Evolutionary conservation across 2,113 vertebrate species (phyloP).

Genomic region (Vireo altiloquus): DNA sequence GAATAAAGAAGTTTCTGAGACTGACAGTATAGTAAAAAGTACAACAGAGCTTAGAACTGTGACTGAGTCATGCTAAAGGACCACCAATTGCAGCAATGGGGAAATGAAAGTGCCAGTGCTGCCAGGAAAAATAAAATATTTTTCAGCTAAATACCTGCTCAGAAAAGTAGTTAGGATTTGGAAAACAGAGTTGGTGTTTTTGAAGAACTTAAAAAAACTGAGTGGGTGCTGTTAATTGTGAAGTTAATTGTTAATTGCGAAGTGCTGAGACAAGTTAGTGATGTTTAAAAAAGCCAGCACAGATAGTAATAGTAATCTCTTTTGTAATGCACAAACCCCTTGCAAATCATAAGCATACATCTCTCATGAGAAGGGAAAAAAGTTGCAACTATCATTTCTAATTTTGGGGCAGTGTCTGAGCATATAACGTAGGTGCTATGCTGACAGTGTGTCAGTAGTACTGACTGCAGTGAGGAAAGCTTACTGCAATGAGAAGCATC

Average conservation of each 20-base stretch:
- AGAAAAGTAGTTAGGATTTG: neutral
- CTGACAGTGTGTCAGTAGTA: neutral
- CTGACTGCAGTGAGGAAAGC: neutral
- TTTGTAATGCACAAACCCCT: neutral
- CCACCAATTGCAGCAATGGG: neutral
- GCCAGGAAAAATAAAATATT: neutral
- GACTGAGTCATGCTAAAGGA: constrained; percentile 1
- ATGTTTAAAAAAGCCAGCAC: neutral
- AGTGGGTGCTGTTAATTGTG: neutral
- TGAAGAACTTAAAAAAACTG: neutral
- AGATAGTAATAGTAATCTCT: neutral
- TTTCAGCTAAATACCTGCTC: neutral
- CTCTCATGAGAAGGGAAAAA: neutral
- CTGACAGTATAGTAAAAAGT: neutral
- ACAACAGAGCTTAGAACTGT: constrained; percentile 4
- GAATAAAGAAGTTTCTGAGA: constrained; percentile 36
- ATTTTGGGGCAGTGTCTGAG: neutral
- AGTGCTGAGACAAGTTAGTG: neutral
- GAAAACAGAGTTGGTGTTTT: neutral
- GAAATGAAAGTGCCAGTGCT: neutral
- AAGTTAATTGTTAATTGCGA: neutral
- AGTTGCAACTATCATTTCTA: neutral
- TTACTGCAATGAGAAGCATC: neutral
- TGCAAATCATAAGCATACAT: neutral
- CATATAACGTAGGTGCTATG: neutral